Conservation (phyloP, 1,140 invertebrate genomes). For the Pachypsylla venusta region DNA sequence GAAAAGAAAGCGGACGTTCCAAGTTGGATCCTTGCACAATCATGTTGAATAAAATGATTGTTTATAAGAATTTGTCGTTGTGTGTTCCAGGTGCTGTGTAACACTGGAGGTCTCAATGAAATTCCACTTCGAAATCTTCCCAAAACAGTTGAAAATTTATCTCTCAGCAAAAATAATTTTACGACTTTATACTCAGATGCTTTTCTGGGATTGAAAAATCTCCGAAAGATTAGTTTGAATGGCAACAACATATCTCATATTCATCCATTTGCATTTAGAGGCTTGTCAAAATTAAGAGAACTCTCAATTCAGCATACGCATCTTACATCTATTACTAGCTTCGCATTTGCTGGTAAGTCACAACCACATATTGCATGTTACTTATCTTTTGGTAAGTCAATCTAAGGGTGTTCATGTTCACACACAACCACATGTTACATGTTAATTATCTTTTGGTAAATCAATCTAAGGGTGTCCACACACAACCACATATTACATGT, state of each 20-base stretch:
- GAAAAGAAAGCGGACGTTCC: too few species aligned
- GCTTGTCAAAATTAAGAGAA: constrained; percentile 52
- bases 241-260: constrained; percentile 64
- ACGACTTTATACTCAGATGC: constrained; percentile 59
- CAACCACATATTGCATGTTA: too few species aligned
- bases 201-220: constrained; percentile 49
- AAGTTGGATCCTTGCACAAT: too few species aligned
- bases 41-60: too few species aligned
- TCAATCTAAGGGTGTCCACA: too few species aligned
- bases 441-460: too few species aligned
- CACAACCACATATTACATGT: too few species aligned
- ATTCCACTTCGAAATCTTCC: constrained; percentile 56
- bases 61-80: too few species aligned
- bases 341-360: constrained; percentile 66
- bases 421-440: too few species aligned
- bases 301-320: constrained; percentile 69
- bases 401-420: too few species aligned
- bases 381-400: too few species aligned
- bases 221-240: constrained; percentile 58
- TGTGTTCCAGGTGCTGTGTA: constrained; percentile 58
- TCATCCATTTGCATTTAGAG: constrained; percentile 65
- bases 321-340: constrained; percentile 52
- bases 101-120: constrained; percentile 58
- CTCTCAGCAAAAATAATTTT: constrained; percentile 63
- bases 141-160: constrained; percentile 54